A percentile compares a stretch with the other conserved stretches of the same genome.
These are phyloP conservation scores for Atherinosoma microstoma DNA, from an alignment of 2,797 vertebrate species.

Conservation along the genomic window DNA sequence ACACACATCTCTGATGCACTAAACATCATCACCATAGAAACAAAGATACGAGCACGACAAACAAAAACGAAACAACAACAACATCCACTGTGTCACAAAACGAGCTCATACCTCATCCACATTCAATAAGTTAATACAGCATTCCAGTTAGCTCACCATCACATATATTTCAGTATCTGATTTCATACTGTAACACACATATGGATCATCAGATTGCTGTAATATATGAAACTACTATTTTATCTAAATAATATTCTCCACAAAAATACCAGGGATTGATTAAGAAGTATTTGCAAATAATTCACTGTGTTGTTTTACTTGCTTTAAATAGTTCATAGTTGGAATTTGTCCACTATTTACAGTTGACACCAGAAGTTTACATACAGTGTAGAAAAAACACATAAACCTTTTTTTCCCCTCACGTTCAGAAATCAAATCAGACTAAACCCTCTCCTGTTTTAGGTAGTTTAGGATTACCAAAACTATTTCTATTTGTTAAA, in stretches of 20 bases:
- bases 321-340: slow-evolving; percentile 31
- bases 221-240: slow-evolving; percentile 63
- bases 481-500: no score
- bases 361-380: no score
- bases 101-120: slow-evolving; percentile 56
- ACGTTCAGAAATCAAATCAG: no score
- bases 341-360: neutral
- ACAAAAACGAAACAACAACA: slow-evolving; percentile 68
- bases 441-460: no score
- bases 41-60: slow-evolving; percentile 60
- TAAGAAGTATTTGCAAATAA: slow-evolving; percentile 40
- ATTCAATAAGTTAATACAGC: slow-evolving; percentile 47
- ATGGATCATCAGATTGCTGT: slow-evolving; percentile 47
- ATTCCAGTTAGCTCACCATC: slow-evolving; percentile 45
- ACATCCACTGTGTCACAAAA: slow-evolving; percentile 74
- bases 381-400: no score
- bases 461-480: no score
- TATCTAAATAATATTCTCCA: slow-evolving; percentile 8
- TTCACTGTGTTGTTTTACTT: slow-evolving; percentile 16
- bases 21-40: slow-evolving; percentile 61
- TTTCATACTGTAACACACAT: slow-evolving; percentile 4
- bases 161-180: slow-evolving; percentile 72
- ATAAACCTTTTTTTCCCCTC: no score
- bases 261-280: slow-evolving; percentile 5
- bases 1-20: slow-evolving; percentile 83